Conservation (phyloP, 2,113 vertebrate genomes). For the Podiceps cristatus region DNA sequence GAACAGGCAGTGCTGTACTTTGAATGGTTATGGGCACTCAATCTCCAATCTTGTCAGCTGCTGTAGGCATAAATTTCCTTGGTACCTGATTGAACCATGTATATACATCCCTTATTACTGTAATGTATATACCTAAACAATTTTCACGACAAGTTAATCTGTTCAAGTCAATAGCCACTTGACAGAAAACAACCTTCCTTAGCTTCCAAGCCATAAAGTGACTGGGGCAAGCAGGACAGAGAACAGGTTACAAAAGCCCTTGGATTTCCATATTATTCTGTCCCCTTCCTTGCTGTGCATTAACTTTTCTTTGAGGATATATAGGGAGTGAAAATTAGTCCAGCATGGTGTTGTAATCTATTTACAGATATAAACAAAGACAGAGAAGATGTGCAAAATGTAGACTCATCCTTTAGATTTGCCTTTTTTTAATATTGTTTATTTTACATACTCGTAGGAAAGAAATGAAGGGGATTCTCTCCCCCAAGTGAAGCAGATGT, state of each 20-base stretch:
- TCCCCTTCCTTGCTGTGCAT: neutral
- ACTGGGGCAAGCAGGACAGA: neutral
- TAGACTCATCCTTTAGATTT: neutral
- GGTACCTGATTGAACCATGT: neutral
- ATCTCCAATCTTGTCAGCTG: neutral
- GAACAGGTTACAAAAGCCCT: neutral
- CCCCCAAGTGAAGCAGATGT: neutral
- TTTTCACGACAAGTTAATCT: neutral
- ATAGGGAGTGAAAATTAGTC: neutral
- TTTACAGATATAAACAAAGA: neutral
- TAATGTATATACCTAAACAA: neutral
- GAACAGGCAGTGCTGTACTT: neutral
- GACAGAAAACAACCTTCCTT: neutral
- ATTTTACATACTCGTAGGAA: neutral
- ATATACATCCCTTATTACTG: neutral
- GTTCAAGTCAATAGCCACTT: neutral
- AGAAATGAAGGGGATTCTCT: conserved; percentile 12
- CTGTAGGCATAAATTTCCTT: neutral
- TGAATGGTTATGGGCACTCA: neutral
- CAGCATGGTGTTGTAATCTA: neutral
- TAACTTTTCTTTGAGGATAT: neutral
- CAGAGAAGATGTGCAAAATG: neutral
- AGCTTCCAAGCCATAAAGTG: neutral
- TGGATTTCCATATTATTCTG: neutral
- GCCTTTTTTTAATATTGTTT: neutral